Evolutionary conservation across 2,113 vertebrate genomes (phyloP).

Genomic region (Siniperca chuatsi): DNA sequence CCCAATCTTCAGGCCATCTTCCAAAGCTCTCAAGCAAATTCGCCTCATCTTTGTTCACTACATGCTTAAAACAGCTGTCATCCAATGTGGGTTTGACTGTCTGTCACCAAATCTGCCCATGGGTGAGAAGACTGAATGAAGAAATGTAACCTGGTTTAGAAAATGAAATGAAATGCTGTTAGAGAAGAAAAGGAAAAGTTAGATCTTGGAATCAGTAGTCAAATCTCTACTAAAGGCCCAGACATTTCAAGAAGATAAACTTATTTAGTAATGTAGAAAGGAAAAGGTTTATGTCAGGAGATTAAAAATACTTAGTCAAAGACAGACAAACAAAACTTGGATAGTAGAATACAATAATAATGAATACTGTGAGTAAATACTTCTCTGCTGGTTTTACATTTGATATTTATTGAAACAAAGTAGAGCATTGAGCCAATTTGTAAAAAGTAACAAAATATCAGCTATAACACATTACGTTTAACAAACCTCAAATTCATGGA

Average conservation of each 20-base stretch:
- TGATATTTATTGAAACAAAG: constrained; percentile 87
- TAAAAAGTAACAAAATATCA: constrained; percentile 84
- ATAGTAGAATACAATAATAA: background rate
- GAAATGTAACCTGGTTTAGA: constrained; percentile 13
- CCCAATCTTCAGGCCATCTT: constrained; percentile 65
- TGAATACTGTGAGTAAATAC: constrained; percentile 52
- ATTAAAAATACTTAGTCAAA: background rate
- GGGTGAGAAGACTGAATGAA: constrained; percentile 12
- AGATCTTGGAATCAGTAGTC: background rate
- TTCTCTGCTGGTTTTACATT: constrained; percentile 77
- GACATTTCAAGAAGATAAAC: background rate
- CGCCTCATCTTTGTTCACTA: constrained; percentile 42
- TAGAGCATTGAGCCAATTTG: constrained; percentile 82
- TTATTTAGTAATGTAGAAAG: background rate
- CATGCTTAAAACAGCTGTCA: constrained; percentile 64
- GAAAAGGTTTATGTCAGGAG: background rate
- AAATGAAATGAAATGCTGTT: constrained; percentile 5
- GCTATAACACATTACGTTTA: constrained; percentile 79
- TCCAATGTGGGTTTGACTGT: constrained; percentile 37
- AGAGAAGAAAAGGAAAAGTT: background rate
- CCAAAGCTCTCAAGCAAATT: constrained; percentile 56
- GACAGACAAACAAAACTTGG: constrained; percentile 35
- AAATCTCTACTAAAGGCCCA: background rate
- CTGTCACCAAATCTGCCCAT: constrained; percentile 41
- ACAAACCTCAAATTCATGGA: constrained; percentile 82